These are phyloP conservation scores for Teleiodes luculella DNA, from an alignment of 2,888 invertebrate genomes.

Conservation along the genomic window DNA sequence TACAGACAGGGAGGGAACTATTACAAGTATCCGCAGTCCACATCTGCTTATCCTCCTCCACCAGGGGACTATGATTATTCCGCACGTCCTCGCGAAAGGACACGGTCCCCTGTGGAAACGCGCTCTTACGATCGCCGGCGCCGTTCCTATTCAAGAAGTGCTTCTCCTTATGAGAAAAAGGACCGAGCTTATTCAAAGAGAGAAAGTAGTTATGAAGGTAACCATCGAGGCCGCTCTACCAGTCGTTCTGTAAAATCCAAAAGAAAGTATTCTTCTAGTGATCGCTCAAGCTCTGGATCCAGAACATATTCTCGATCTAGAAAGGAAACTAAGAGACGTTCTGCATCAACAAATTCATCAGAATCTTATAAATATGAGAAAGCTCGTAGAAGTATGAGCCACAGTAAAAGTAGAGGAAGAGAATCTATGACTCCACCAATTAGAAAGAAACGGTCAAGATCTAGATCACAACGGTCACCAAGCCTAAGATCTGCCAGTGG, in stretches of 20 bases:
- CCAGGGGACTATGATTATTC: constrained; percentile 33
- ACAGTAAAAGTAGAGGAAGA: constrained; percentile 27
- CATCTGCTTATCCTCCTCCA: constrained; percentile 32
- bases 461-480: constrained; percentile 32
- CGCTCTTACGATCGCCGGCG: constrained; percentile 39
- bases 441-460: constrained; percentile 38
- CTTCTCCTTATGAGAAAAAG: constrained; percentile 35
- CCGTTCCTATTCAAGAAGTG: constrained; percentile 51
- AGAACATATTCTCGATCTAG: constrained; percentile 50
- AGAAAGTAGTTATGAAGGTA: constrained; percentile 47
- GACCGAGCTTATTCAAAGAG: constrained; percentile 49
- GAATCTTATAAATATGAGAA: constrained; percentile 49
- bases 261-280: constrained; percentile 60
- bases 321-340: constrained; percentile 41
- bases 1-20: constrained; percentile 44
- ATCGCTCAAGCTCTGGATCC: constrained; percentile 53
- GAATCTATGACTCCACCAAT: constrained; percentile 44
- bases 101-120: constrained; percentile 37
- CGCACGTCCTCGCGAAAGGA: constrained; percentile 29
- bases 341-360: constrained; percentile 51
- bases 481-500: constrained; percentile 36
- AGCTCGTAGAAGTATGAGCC: constrained; percentile 20
- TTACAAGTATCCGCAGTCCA: constrained; percentile 45
- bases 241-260: constrained; percentile 43
- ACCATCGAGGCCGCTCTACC: constrained; percentile 43